Evolutionary conservation across 1,140 invertebrate genomes (phyloP).

Genomic region (Rhynchophorus ferrugineus): DNA sequence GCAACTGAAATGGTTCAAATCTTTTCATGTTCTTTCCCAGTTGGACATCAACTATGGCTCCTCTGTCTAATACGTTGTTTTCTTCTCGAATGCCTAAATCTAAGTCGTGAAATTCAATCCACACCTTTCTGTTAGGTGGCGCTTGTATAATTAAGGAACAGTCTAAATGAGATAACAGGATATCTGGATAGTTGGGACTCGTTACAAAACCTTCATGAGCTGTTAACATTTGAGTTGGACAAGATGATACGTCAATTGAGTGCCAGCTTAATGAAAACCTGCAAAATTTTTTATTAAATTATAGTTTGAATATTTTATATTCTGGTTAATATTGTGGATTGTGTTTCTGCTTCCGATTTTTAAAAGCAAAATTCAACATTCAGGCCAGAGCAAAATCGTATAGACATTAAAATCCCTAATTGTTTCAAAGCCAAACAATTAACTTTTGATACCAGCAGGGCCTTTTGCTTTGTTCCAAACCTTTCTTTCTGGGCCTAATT

Average conservation of each 20-base stretch:
- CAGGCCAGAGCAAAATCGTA: too few relatives aligned
- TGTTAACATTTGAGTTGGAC: slow-evolving; percentile 55
- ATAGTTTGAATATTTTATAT: too few relatives aligned
- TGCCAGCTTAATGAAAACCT: slow-evolving; percentile 56
- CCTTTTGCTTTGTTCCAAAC: too few relatives aligned
- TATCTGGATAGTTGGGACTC: slow-evolving; percentile 62
- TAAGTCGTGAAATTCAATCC: slow-evolving; percentile 52
- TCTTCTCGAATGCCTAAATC: slow-evolving; percentile 12
- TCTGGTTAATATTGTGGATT: too few relatives aligned
- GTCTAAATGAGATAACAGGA: slow-evolving; percentile 56
- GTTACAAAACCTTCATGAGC: slow-evolving; percentile 49
- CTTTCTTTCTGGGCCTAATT: too few relatives aligned
- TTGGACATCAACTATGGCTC: slow-evolving; percentile 48
- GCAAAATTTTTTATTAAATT: too few relatives aligned
- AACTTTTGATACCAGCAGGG: too few relatives aligned
- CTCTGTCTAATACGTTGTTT: slow-evolving; percentile 26
- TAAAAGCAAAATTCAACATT: too few relatives aligned
- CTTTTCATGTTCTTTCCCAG: slow-evolving; percentile 42
- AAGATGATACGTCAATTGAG: slow-evolving; percentile 58
- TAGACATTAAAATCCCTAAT: too few relatives aligned
- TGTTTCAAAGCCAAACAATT: too few relatives aligned
- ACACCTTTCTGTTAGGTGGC: slow-evolving; percentile 53
- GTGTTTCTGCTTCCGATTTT: too few relatives aligned
- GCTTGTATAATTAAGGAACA: slow-evolving; percentile 60
- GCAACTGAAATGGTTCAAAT: slow-evolving; percentile 46